Base-by-base conservation (phyloP, 2,888 invertebrate species). In the Smittia sp. region DNA sequence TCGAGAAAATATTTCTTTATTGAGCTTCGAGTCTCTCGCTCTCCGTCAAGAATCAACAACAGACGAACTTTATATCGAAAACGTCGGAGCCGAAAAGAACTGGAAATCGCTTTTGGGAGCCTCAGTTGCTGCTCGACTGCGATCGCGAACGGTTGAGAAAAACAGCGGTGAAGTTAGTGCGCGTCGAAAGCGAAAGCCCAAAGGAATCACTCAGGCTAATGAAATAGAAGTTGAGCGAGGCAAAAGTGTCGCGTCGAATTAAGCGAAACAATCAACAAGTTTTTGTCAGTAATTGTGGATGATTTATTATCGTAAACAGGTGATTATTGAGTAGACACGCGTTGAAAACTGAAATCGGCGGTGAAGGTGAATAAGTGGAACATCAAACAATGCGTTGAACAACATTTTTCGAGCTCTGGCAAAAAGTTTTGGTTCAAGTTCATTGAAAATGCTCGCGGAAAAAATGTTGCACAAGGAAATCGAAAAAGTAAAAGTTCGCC, bases 401-500 rank as follows among this genome's bases (percentile, higher is more conserved):
- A 7, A 39, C 13, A 13, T 9, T 9, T 9, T 39, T 7, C 13
- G 4, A 52, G 15, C 9, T 7, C 18, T 58, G 7, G 22, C 1
- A 58, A 58, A 1, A 20, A 4, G 1, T 18, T 22, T 58, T 58
- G 18, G 58, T 18, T 58, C 58, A 58, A 58, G 58, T 58, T 58
- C 58, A 58, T 58, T 58, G 18, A 58, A 58, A 18, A 20, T 18
- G 22, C 3, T 18, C 4, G 18, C 4, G 7, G 13, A 7, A 52
- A 52, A 15, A 52, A 52, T 18, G 22, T 46, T 46, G 46, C 46
- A 46, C 11, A 46, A 46, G 46, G 46, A 46, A 46, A 15, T 46
- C 46, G n/a, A 46, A 58, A 58, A 58, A 58, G 58, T 58, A 58
- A 58, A 58, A 58, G 58, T 58, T 58, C 58, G 18, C 22, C n/a